A percentile compares a stretch with the other conserved stretches of the same genome.
These are phyloP conservation scores for Solenopsis fugax DNA, from an alignment of 1,140 invertebrate genomes.

Conservation along the genomic window DNA sequence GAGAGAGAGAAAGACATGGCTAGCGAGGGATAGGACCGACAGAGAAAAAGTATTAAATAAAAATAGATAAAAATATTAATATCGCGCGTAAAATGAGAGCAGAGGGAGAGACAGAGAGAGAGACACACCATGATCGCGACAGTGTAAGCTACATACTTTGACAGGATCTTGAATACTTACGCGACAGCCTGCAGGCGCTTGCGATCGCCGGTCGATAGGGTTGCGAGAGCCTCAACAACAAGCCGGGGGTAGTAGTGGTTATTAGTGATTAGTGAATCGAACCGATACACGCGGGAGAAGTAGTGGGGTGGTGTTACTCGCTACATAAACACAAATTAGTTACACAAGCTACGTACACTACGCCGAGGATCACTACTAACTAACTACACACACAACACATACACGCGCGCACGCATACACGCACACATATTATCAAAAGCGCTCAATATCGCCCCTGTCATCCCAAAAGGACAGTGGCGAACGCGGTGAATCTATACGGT, in stretches of 20 bases:
- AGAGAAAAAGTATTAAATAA: conserved; percentile 55
- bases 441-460: conserved; percentile 44
- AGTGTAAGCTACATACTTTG: conserved; percentile 77
- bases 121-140: conserved; percentile 27
- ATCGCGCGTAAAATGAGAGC: conserved; percentile 52
- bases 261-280: conserved; percentile 86
- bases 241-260: conserved; percentile 79
- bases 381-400: conserved; percentile 46
- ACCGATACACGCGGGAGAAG: conserved; percentile 83
- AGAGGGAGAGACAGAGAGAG: neutral
- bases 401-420: neutral
- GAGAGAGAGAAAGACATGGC: conserved; percentile 24
- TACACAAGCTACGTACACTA: conserved; percentile 85
- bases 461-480: conserved; percentile 13
- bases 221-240: conserved; percentile 81
- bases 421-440: conserved; percentile 41
- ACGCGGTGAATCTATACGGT: conserved; percentile 10
- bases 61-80: conserved; percentile 69
- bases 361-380: conserved; percentile 75
- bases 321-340: conserved; percentile 87
- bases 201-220: conserved; percentile 77
- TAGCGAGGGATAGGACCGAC: neutral
- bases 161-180: conserved; percentile 77
- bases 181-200: conserved; percentile 74
- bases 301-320: conserved; percentile 85